phyloP scores from a whole-genome alignment of 1,140 invertebrate species.

The Lerema accius region DNA sequence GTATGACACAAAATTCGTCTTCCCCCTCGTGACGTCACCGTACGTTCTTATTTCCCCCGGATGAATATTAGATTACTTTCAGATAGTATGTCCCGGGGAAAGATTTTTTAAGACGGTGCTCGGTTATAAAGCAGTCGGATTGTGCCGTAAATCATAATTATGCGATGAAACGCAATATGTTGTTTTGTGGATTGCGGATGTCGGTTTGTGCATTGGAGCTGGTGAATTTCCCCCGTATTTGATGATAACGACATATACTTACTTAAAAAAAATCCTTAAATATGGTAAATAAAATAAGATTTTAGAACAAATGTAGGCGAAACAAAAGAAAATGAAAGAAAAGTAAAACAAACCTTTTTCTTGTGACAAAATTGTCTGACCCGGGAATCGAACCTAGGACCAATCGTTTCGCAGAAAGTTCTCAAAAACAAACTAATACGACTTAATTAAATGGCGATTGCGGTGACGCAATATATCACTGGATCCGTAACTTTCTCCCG shows the following conservation, averaged over 20 bases:
- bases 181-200: not conserved
- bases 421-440: too few species aligned
- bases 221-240: too few species aligned
- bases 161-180: constrained; percentile 7
- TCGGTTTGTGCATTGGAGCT: not conserved
- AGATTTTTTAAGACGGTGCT: constrained; percentile 9
- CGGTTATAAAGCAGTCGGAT: constrained; percentile 7
- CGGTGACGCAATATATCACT: constrained; percentile 10
- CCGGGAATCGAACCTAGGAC: not conserved
- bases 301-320: too few species aligned
- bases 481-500: constrained; percentile 1
- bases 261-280: too few species aligned
- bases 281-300: too few species aligned
- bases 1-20: constrained; percentile 51
- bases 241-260: too few species aligned
- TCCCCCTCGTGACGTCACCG: constrained; percentile 31
- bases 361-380: too few species aligned
- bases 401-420: too few species aligned
- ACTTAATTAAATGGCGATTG: not conserved
- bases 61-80: constrained; percentile 33
- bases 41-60: constrained; percentile 27
- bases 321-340: too few species aligned
- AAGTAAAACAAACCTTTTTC: too few species aligned
- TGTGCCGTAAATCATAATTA: constrained; percentile 22
- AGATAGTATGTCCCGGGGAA: constrained; percentile 13